A percentile compares a stretch with the other conserved stretches of the same genome.
Conservation (phyloP, 1,140 invertebrate species). For the Bombus balteatus region DNA sequence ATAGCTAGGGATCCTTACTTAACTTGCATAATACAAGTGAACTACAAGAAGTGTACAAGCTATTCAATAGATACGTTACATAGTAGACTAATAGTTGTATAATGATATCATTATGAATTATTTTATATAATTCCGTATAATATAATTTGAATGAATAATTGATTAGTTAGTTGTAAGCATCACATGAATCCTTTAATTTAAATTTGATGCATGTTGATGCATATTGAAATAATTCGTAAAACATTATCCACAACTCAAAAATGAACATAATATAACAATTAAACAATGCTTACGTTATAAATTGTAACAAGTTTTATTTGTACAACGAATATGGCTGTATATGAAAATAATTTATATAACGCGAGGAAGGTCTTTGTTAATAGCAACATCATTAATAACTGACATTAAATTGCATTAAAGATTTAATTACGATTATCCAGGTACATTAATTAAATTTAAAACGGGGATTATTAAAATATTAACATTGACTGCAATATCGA, state of each 20-base stretch:
- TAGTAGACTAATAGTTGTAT: no score
- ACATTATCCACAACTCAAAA: neutral
- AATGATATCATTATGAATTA: no score
- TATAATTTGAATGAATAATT: neutral
- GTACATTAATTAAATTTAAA: neutral
- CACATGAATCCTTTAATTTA: neutral
- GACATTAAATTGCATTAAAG: neutral
- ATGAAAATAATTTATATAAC: neutral
- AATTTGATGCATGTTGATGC: neutral
- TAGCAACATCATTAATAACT: neutral
- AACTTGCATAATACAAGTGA: no score
- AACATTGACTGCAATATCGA: neutral
- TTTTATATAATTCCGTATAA: no score
- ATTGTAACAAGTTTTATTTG: neutral
- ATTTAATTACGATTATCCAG: neutral
- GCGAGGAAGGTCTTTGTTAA: neutral
- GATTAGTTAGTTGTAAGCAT: neutral
- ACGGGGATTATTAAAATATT: neutral
- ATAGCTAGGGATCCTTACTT: no score
- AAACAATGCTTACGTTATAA: neutral
- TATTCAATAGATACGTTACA: no score
- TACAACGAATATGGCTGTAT: neutral
- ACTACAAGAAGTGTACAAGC: no score
- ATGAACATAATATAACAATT: neutral
- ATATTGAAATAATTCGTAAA: neutral